A percentile compares a stretch with the other conserved stretches of the same genome.
Conservation (phyloP, 2,113 vertebrate genomes). For the Trogon melanurus region DNA sequence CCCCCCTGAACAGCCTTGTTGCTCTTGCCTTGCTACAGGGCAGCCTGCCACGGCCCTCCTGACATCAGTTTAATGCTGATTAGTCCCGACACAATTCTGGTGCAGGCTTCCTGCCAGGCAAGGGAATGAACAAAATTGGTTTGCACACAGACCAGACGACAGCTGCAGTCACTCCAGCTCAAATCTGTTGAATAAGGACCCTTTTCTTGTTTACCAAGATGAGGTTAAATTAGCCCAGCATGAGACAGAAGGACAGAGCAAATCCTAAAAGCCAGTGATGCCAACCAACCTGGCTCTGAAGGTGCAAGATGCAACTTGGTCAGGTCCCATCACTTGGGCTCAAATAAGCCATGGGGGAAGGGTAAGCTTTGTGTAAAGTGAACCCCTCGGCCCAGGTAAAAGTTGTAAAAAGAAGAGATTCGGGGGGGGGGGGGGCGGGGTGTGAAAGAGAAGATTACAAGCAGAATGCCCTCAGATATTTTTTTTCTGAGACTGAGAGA, state of each 20-base stretch:
- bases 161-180: constrained; percentile 64
- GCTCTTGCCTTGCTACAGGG: constrained; percentile 16
- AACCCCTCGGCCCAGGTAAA: neutral
- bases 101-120: constrained; percentile 63
- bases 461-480: neutral
- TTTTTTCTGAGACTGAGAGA: neutral
- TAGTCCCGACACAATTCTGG: constrained; percentile 62
- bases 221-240: constrained; percentile 65
- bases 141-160: constrained; percentile 54
- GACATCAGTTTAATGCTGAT: constrained; percentile 62
- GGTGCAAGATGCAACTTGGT: neutral
- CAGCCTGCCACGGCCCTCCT: constrained; percentile 34
- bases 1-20: neutral
- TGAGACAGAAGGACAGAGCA: constrained; percentile 47
- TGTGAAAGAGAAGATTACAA: neutral
- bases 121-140: constrained; percentile 67
- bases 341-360: neutral
- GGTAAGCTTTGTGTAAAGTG: neutral
- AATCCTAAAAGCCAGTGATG: neutral
- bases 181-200: constrained; percentile 46
- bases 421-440: no score
- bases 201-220: constrained; percentile 64
- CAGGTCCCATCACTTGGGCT: neutral
- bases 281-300: constrained; percentile 19
- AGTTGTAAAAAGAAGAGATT: neutral